phyloP scores from a whole-genome alignment of 2,888 invertebrate genomes.

The Mylabris sibirica region DNA sequence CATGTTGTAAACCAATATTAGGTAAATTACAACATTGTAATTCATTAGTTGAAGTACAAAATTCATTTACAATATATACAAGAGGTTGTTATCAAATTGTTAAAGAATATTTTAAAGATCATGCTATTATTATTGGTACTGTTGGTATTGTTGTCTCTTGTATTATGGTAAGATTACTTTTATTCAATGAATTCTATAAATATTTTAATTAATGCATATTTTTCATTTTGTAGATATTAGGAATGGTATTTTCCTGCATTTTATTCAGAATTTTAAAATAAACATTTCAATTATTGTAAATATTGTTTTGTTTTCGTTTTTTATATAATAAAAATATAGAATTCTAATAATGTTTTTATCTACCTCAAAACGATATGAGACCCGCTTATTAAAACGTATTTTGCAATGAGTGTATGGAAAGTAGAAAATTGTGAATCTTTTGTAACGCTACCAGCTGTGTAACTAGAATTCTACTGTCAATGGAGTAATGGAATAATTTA shows the following conservation, averaged over 20 bases:
- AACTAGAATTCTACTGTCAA: too few relatives aligned
- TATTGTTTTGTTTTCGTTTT: neutral
- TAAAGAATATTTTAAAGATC: constrained; percentile 74
- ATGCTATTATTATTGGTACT: constrained; percentile 82
- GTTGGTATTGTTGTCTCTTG: constrained; percentile 85
- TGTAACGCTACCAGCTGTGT: too few relatives aligned
- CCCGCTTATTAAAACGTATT: too few relatives aligned
- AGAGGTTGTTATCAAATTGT: constrained; percentile 80
- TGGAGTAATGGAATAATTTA: too few relatives aligned
- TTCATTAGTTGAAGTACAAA: constrained; percentile 61
- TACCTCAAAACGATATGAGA: too few relatives aligned
- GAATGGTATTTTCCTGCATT: constrained; percentile 83
- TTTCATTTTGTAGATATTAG: constrained; percentile 74
- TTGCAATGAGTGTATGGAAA: too few relatives aligned
- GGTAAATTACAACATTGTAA: constrained; percentile 68
- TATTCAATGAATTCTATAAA: neutral
- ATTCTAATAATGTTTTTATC: neutral
- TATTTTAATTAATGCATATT: constrained; percentile 6
- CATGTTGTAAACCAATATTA: constrained; percentile 74
- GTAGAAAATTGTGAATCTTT: too few relatives aligned
- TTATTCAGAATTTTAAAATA: constrained; percentile 80
- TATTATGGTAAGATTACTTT: constrained; percentile 77
- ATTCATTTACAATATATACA: constrained; percentile 71
- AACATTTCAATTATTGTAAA: neutral
- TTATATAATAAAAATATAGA: neutral